phyloP scores from a whole-genome alignment of 2,113 vertebrate species.

The Ailurus styani region DNA sequence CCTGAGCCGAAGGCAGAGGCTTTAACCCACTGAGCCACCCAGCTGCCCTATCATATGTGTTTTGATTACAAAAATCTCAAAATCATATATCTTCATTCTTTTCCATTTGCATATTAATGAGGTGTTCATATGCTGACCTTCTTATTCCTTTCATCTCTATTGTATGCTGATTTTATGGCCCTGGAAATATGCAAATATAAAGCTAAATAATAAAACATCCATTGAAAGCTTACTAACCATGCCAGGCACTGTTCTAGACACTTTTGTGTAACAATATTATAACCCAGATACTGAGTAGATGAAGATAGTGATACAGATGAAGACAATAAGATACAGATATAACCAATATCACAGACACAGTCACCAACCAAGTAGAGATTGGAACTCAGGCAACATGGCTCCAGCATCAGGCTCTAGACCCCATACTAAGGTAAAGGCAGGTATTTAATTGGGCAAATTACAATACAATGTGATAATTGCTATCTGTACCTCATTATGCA shows the following conservation, averaged over 20 bases:
- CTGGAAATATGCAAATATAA: neutral
- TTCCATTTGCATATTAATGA: neutral
- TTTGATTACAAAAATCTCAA: neutral
- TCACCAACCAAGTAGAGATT: neutral
- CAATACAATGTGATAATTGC: neutral
- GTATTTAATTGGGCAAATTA: neutral
- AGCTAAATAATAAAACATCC: neutral
- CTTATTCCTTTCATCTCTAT: neutral
- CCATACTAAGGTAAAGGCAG: neutral
- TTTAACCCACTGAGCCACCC: no score
- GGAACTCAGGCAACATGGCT: neutral
- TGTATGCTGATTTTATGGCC: neutral
- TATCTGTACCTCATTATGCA: neutral
- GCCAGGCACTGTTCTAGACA: neutral
- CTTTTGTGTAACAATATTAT: neutral
- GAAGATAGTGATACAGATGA: neutral
- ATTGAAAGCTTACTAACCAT: neutral
- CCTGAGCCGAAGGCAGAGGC: no score
- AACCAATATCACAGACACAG: neutral
- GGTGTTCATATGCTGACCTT: neutral
- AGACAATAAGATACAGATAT: neutral
- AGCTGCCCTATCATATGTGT: neutral
- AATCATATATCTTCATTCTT: neutral
- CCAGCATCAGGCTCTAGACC: neutral
- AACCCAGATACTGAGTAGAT: neutral